These are phyloP conservation scores for Morbakka virulenta DNA, from an alignment of 30 jellyfish, hydroid and myxozoan genomes.

Conservation along the genomic window DNA sequence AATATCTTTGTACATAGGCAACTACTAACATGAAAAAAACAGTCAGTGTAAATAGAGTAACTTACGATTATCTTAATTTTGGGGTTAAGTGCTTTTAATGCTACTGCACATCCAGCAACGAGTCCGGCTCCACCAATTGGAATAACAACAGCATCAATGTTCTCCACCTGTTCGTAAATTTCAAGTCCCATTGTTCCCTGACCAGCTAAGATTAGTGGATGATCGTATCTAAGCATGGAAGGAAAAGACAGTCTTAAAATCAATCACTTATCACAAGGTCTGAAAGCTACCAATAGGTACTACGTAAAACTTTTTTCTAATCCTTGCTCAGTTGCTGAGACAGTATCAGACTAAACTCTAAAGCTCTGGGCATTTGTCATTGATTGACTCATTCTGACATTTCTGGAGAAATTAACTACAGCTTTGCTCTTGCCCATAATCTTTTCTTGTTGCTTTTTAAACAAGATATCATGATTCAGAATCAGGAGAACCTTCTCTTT, in stretches of 20 bases:
- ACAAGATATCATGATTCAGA: too few relatives aligned
- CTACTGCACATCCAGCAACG: constrained; percentile 95
- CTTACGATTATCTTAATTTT: constrained; percentile 76
- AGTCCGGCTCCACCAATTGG: constrained; percentile 99
- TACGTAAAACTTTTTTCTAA: neutral
- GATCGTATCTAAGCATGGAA: constrained; percentile 92
- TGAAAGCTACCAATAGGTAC: neutral
- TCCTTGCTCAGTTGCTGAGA: too few relatives aligned
- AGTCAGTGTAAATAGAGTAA: too few relatives aligned
- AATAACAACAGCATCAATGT: constrained; percentile 92
- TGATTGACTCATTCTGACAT: too few relatives aligned
- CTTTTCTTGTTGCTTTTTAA: too few relatives aligned
- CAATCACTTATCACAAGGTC: neutral
- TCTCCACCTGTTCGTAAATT: constrained; percentile 89
- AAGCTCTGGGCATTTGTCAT: too few relatives aligned
- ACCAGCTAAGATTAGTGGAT: constrained; percentile 95
- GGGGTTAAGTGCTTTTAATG: constrained; percentile 85
- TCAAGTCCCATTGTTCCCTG: constrained; percentile 97
- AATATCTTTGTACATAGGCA: too few relatives aligned
- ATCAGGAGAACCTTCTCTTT: too few relatives aligned
- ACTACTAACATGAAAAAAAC: too few relatives aligned
- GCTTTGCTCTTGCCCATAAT: too few relatives aligned
- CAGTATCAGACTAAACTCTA: too few relatives aligned
- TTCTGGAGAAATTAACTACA: too few relatives aligned
- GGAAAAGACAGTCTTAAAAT: neutral